Evolutionary conservation across 2,113 vertebrate genomes (phyloP).

Genomic region (Oreochromis tanganicae): DNA sequence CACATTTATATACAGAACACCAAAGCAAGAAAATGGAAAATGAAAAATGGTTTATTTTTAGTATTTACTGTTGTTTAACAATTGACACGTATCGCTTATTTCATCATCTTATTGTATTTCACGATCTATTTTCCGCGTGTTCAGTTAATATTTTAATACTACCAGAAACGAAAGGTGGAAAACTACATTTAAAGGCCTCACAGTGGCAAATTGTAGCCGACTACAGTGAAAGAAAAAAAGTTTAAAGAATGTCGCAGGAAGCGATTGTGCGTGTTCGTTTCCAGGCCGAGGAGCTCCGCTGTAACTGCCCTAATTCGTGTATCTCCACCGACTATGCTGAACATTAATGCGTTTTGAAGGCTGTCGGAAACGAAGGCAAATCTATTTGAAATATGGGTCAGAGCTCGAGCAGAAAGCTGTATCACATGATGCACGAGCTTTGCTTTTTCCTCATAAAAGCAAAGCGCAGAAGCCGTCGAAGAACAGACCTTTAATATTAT

Average conservation of each 20-base stretch:
- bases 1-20: neutral
- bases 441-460: neutral
- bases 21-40: neutral
- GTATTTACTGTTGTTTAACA: neutral
- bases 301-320: slow-evolving; percentile 7
- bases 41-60: neutral
- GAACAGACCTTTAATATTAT: neutral
- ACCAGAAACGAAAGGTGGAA: neutral
- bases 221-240: neutral
- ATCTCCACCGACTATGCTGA: neutral
- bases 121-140: neutral
- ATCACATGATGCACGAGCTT: slow-evolving; percentile 6
- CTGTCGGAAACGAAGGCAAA: slow-evolving; percentile 52
- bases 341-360: slow-evolving; percentile 62
- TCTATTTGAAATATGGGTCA: slow-evolving; percentile 65
- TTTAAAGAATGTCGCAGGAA: neutral
- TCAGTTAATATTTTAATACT: neutral
- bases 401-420: slow-evolving; percentile 25
- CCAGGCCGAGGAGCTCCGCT: neutral
- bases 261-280: neutral
- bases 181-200: neutral
- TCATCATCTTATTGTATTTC: neutral
- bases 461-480: neutral
- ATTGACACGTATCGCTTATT: neutral
- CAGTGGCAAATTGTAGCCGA: neutral